These are phyloP conservation scores for Macquaria ambigua DNA, from an alignment of 2,113 vertebrate genomes.

Conservation along the genomic window DNA sequence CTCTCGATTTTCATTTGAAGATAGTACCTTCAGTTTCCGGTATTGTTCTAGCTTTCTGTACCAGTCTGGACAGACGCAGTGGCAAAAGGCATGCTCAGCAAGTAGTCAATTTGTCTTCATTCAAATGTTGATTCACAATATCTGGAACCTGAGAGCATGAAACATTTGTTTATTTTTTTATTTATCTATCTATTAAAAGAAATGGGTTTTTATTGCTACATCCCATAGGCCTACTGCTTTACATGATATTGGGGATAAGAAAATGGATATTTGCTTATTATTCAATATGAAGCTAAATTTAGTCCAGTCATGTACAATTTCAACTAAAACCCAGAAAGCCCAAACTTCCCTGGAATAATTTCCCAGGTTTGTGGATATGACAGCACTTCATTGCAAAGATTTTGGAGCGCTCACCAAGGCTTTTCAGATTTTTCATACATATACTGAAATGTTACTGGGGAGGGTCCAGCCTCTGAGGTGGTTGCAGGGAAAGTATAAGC, in stretches of 20 bases:
- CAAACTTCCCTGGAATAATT: too few relatives aligned
- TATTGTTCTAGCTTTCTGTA: not conserved
- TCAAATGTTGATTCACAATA: not conserved
- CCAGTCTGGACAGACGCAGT: not conserved
- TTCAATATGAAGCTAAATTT: not conserved
- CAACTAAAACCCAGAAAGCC: too few relatives aligned
- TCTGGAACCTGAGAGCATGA: not conserved
- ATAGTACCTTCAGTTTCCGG: not conserved
- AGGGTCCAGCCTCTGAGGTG: not conserved
- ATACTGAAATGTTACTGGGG: too few relatives aligned
- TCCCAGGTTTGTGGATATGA: not conserved
- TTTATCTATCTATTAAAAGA: too few relatives aligned
- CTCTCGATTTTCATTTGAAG: constrained; percentile 18
- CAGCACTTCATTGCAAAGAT: not conserved
- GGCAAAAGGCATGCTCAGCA: not conserved
- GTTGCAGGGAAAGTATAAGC: not conserved
- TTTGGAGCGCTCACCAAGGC: not conserved
- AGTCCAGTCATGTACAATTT: not conserved
- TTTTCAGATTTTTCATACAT: not conserved
- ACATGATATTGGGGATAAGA: not conserved
- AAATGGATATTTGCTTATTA: too few relatives aligned
- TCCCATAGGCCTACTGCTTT: not conserved
- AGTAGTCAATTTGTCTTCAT: not conserved
- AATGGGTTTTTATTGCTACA: too few relatives aligned
- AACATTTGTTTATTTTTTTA: not conserved